Evolutionary conservation across 1,140 invertebrate genomes (phyloP).

Genomic region (Neodiprion fabricii): DNA sequence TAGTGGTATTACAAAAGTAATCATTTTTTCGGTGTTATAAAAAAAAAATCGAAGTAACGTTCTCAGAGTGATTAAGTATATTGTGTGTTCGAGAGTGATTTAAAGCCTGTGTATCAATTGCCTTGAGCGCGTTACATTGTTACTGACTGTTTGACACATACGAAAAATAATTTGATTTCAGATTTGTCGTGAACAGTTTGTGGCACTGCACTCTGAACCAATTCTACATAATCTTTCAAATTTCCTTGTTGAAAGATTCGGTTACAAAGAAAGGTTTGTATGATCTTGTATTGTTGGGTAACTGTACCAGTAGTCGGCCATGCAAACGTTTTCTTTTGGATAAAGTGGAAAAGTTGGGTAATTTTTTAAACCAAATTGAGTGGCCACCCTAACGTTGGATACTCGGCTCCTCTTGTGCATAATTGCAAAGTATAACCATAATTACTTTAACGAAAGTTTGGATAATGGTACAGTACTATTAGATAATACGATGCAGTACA

Average conservation of each 20-base stretch:
- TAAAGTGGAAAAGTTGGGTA: constrained; percentile 12
- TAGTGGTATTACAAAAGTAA: too few species aligned
- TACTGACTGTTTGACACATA: constrained; percentile 9
- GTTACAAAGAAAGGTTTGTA: constrained; percentile 65
- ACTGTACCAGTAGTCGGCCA: neutral
- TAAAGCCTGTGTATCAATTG: too few species aligned
- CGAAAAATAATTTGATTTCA: constrained; percentile 54
- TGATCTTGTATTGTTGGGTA: constrained; percentile 20
- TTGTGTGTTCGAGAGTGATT: too few species aligned
- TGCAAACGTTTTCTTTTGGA: constrained; percentile 18
- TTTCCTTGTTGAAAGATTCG: constrained; percentile 75
- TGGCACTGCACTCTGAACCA: constrained; percentile 90
- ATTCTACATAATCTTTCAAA: constrained; percentile 89
- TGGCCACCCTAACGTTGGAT: neutral
- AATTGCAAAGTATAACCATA: constrained; percentile 7
- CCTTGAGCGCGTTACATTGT: too few species aligned
- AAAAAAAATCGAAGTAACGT: too few species aligned
- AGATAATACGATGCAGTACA: too few species aligned
- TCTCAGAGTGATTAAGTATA: too few species aligned
- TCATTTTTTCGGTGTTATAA: too few species aligned
- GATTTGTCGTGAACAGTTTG: constrained; percentile 96
- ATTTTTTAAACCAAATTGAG: neutral
- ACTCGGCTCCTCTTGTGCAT: neutral
- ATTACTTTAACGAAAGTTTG: too few species aligned
- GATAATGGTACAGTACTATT: too few species aligned